phyloP scores from a whole-genome alignment of 2,888 invertebrate genomes.

The Cephalotes varians region DNA sequence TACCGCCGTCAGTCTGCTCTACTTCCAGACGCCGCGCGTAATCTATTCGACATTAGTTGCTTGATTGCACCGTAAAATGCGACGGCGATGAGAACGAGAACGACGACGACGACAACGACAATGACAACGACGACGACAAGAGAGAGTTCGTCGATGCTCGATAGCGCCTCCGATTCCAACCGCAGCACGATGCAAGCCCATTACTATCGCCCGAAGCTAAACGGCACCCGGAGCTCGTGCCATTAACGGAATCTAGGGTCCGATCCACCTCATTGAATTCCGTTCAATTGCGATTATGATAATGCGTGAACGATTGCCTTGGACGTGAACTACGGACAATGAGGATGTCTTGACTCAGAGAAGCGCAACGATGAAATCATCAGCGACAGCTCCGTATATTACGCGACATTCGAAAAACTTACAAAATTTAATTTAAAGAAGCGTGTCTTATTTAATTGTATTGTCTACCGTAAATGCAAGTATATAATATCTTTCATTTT shows the following conservation, averaged over 20 bases:
- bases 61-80: conserved; percentile 79
- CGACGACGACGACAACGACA: conserved; percentile 46
- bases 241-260: conserved; percentile 79
- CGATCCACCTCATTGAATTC: conserved; percentile 78
- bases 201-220: conserved; percentile 78
- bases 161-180: conserved; percentile 51
- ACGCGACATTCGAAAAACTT: background rate
- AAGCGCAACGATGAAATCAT: conserved; percentile 14
- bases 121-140: conserved; percentile 27
- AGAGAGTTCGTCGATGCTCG: conserved; percentile 42
- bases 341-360: background rate
- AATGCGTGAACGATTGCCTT: conserved; percentile 74
- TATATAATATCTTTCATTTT: no score
- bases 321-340: conserved; percentile 14
- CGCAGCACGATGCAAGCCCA: conserved; percentile 73
- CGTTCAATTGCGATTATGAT: conserved; percentile 77
- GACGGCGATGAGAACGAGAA: conserved; percentile 50
- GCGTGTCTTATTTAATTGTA: background rate
- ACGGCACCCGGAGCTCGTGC: conserved; percentile 73
- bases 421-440: no score
- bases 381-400: background rate
- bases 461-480: background rate
- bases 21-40: conserved; percentile 72
- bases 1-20: conserved; percentile 57
- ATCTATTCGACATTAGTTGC: conserved; percentile 78